These are phyloP conservation scores for Rhinatrema bivittatum DNA, from an alignment of 2,797 vertebrate species.

Conservation along the genomic window DNA sequence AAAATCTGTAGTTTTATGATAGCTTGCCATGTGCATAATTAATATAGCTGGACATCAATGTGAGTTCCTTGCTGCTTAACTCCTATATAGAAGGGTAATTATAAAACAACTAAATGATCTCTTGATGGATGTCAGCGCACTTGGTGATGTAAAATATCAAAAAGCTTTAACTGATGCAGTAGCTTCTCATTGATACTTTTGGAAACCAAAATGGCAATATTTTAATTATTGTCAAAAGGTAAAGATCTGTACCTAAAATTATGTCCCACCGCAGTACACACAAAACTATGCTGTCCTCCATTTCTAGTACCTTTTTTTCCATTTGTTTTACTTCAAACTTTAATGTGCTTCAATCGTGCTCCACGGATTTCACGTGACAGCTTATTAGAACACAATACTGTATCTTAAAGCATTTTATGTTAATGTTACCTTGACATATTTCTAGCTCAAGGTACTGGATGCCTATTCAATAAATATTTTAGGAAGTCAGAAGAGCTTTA, in stretches of 20 bases:
- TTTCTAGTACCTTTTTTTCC: rapidly evolving
- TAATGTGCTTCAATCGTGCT: not conserved
- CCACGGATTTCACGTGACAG: not conserved
- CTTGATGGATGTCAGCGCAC: no score
- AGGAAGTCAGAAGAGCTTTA: not conserved
- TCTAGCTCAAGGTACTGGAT: not conserved
- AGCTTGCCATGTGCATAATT: no score
- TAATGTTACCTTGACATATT: not conserved
- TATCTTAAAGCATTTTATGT: not conserved
- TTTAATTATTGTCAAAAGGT: no score
- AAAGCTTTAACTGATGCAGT: no score
- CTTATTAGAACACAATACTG: not conserved
- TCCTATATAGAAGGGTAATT: no score
- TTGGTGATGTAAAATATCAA: no score
- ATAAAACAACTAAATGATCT: no score
- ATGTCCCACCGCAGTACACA: rapidly evolving
- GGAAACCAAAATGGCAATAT: no score
- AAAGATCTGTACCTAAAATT: not conserved
- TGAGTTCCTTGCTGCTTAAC: no score
- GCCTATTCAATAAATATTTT: constrained; percentile 3
- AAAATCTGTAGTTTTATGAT: no score
- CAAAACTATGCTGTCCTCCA: not conserved
- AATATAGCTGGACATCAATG: no score
- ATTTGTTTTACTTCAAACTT: constrained; percentile 2
- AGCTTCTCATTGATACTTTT: no score